Percentiles rank a stretch among this genome's conserved stretches.
Evolutionary conservation across 2,797 vertebrate species (phyloP).

Genomic region (Alcedo quadribrachys): DNA sequence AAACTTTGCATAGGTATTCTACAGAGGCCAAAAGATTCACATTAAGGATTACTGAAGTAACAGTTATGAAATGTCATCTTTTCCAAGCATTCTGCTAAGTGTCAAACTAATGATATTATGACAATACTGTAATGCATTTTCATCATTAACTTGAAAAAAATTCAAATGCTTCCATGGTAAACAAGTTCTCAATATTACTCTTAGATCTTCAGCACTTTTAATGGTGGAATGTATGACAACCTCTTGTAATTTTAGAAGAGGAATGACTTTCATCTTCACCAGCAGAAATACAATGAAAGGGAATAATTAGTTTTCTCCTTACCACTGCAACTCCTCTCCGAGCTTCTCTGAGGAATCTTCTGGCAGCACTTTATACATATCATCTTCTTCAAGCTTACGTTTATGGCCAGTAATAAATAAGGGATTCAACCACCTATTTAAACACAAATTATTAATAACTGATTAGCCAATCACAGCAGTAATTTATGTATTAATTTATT

Average conservation of each 20-base stretch:
- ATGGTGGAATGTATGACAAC: not conserved
- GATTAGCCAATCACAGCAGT: not conserved
- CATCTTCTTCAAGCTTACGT: conserved; percentile 90
- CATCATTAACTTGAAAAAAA: not conserved
- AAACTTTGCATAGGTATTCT: not conserved
- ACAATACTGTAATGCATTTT: not conserved
- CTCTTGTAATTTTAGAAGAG: not conserved
- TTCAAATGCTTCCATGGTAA: not conserved
- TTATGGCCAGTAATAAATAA: conserved; percentile 90
- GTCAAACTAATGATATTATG: not conserved
- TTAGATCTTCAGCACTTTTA: not conserved
- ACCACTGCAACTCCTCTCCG: conserved; percentile 91
- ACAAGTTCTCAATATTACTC: not conserved
- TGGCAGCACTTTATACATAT: conserved; percentile 91
- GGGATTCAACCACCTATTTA: conserved; percentile 91
- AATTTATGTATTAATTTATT: not conserved
- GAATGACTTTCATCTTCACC: not conserved
- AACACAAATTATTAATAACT: conserved; percentile 30
- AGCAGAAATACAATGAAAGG: not conserved
- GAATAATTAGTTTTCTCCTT: conserved; percentile 23
- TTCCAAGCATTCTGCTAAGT: not conserved
- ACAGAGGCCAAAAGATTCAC: not conserved
- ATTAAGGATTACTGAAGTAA: not conserved
- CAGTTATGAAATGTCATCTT: not conserved
- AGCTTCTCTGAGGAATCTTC: conserved; percentile 89